These are phyloP conservation scores for Herpailurus yagouaroundi DNA, from an alignment of 2,113 vertebrate species.

Conservation along the genomic window DNA sequence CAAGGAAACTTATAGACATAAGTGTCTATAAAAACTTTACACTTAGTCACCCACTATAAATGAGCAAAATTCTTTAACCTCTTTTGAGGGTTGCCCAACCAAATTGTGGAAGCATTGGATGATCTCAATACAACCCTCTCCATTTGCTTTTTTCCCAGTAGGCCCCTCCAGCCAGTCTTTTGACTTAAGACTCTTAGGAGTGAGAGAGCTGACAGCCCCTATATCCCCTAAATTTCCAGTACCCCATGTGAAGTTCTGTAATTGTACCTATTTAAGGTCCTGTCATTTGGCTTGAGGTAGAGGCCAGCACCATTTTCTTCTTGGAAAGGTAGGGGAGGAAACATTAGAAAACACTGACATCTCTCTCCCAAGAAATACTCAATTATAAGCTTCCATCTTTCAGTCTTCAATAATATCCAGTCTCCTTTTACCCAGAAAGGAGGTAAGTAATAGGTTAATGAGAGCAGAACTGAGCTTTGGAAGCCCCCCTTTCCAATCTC, in stretches of 20 bases:
- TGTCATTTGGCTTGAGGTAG: not conserved
- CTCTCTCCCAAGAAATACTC: not conserved
- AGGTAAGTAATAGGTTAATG: not conserved
- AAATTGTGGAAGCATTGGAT: not conserved
- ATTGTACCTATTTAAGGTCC: not conserved
- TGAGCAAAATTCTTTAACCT: not conserved
- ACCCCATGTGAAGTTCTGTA: not conserved
- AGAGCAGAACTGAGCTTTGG: not conserved
- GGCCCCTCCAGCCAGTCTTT: not conserved
- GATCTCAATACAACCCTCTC: not conserved
- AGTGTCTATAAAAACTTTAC: not conserved
- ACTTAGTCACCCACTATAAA: not conserved
- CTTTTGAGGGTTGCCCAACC: not conserved
- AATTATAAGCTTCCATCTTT: not conserved
- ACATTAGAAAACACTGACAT: not conserved
- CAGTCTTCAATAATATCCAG: not conserved
- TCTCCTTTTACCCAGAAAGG: not conserved
- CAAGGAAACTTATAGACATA: not conserved
- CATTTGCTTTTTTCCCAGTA: not conserved
- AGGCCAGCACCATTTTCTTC: not conserved
- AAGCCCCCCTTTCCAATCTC: not conserved
- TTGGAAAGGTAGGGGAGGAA: not conserved
- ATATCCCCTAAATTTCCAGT: not conserved
- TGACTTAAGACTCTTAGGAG: not conserved
- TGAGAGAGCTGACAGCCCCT: not conserved